These are phyloP conservation scores for Cosmorhoe ocellata DNA, from an alignment of 2,888 invertebrate species.

Conservation along the genomic window DNA sequence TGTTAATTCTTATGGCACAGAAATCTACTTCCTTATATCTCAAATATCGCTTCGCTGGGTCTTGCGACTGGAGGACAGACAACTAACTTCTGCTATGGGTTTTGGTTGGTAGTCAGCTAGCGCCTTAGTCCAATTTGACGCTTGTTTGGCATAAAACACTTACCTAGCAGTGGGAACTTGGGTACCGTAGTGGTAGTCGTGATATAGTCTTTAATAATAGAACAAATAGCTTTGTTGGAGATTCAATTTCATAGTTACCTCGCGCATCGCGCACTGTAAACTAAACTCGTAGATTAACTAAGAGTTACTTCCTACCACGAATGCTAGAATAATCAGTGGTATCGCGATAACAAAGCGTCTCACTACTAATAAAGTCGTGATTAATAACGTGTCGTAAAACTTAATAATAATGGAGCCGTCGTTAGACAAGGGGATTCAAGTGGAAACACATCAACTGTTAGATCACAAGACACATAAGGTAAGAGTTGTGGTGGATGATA, in stretches of 20 bases:
- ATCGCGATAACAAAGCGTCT: constrained; percentile 18
- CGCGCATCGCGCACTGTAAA: constrained; percentile 3
- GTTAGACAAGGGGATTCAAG: neutral
- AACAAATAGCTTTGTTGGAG: neutral
- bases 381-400: constrained; percentile 13
- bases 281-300: neutral
- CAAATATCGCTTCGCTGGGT: too few relatives aligned
- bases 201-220: neutral
- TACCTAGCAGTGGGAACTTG: too few relatives aligned
- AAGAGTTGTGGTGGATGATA: neutral
- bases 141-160: too few relatives aligned
- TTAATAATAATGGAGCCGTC: constrained; percentile 6
- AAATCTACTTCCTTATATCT: too few relatives aligned
- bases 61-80: too few relatives aligned
- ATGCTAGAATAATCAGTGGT: constrained; percentile 4
- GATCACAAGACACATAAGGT: constrained; percentile 6
- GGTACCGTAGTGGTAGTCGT: too few relatives aligned
- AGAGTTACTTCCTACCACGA: constrained; percentile 1
- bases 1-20: too few relatives aligned
- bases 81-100: too few relatives aligned
- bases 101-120: too few relatives aligned
- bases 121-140: too few relatives aligned
- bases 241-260: neutral
- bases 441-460: constrained; percentile 3
- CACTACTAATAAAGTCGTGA: neutral